A percentile compares a stretch with the other conserved stretches of the same genome.
Evolutionary conservation across 2,113 vertebrate genomes (phyloP).

Genomic region (Seriola dumerili): DNA sequence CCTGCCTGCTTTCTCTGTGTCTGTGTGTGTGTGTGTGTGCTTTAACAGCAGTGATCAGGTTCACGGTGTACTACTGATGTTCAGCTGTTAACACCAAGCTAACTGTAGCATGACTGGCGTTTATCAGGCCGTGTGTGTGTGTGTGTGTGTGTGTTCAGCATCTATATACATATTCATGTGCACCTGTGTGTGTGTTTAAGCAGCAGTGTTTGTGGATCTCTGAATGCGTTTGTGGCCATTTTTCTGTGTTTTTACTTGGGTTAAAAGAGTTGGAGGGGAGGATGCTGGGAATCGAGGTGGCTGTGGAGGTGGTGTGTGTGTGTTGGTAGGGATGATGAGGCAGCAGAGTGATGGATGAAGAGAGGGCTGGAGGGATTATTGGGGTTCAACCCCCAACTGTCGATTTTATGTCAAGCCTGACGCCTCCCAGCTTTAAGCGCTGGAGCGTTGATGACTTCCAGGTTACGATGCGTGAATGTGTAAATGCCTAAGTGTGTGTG

Average conservation of each 20-base stretch:
- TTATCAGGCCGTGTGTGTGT: constrained; percentile 15
- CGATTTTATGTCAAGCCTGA: constrained; percentile 44
- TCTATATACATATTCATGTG: not conserved
- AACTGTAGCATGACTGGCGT: constrained; percentile 42
- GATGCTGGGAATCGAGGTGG: not conserved
- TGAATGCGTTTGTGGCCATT: not conserved
- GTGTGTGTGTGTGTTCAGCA: not conserved
- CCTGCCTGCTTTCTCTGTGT: constrained; percentile 7
- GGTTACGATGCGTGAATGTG: not conserved
- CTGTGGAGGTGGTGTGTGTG: constrained; percentile 4
- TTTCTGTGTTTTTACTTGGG: not conserved
- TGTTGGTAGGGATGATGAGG: constrained; percentile 19
- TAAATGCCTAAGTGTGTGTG: not conserved
- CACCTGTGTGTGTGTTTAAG: not conserved
- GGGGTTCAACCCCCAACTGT: constrained; percentile 50
- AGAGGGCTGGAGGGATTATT: constrained; percentile 50
- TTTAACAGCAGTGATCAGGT: not conserved
- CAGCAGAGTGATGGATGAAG: constrained; percentile 51
- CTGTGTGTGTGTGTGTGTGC: not conserved
- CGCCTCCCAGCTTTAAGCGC: constrained; percentile 28
- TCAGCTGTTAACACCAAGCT: constrained; percentile 25
- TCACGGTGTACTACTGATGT: not conserved
- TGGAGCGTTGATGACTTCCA: constrained; percentile 29
- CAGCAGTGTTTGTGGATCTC: not conserved
- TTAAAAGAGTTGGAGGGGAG: not conserved